phyloP scores from a whole-genome alignment of 1,140 invertebrate species.

The Ostrea denselamellosa region DNA sequence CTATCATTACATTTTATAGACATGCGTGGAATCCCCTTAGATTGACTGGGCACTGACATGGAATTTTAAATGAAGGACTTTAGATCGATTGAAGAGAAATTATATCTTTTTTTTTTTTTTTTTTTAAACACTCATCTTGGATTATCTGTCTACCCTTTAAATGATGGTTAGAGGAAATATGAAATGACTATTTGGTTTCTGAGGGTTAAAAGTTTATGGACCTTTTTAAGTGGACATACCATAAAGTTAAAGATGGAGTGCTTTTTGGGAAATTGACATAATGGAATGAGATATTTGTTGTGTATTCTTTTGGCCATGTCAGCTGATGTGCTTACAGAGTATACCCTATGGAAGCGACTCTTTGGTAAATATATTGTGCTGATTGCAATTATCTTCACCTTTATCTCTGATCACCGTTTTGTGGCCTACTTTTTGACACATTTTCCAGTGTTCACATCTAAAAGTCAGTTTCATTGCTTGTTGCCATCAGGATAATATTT shows the following conservation, averaged over 20 bases:
- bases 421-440: neutral
- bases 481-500: no score
- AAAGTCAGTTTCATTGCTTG: no score
- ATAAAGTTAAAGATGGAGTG: neutral
- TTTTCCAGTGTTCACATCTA: neutral
- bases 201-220: neutral
- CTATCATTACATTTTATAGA: slow-evolving; percentile 2
- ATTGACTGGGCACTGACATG: neutral
- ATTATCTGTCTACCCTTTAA: neutral
- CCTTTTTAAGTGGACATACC: neutral
- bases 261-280: slow-evolving; percentile 9
- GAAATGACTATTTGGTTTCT: neutral
- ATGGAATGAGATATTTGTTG: neutral
- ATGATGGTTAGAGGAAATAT: neutral
- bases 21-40: neutral
- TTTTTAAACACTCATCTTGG: no score
- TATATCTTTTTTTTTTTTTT: neutral
- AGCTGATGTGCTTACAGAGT: slow-evolving; percentile 22
- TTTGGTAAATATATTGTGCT: slow-evolving; percentile 22
- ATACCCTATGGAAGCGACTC: neutral
- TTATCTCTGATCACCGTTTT: neutral
- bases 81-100: neutral
- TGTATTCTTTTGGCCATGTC: neutral
- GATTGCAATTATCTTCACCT: neutral
- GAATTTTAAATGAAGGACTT: neutral